Base-by-base conservation (phyloP, 1,140 invertebrate genomes). In the Seison nebaliae region DNA sequence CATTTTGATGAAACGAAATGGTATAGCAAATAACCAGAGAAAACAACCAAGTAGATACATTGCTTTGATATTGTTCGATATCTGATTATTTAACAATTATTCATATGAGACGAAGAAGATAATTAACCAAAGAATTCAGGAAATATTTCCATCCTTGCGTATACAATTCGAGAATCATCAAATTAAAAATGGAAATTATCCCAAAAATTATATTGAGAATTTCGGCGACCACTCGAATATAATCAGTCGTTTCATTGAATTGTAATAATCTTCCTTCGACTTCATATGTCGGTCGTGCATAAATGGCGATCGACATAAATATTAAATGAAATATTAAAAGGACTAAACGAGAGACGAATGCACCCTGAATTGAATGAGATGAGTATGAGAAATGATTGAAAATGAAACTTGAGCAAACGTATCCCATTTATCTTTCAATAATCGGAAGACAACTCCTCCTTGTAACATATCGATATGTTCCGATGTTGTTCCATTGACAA, bases 351-450 rank as follows among this genome's bases (percentile, higher is more conserved):
- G 84, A 78, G 30, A 88, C 61, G 54, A 94, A 88, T 60, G 86
- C 79, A 45, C 69, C 70, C 74, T 79, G 57, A 30, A 53, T 50
- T 34, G 44, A 43, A 18, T 19, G 19, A 19, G 33, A 30, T 9
- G 38, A 41, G 35, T 35, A 26, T 14, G 7, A 42, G 8, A 20
- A 12, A 14, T 11, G 8, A 28, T 18, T 18, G 4, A 20, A 21
- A 14, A 17, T 30, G 9, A 12, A 67, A 83, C 79, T 57, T 74
- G 69, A 20, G 81, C 88, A 66, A 88, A 96, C 3, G 81, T 86
- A 58, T 93, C 93, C 88, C 88, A 96, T 60, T 96, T 96, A 62
- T 96, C 86, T 60, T 91, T 83, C 11, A 96, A 64, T 32, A 96
- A 60, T 49, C 81, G 69, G 54, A 91, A 78, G 54, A 96, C 91